Evolutionary conservation across 2,797 vertebrate genomes (phyloP).

Genomic region (Ataeniobius toweri): DNA sequence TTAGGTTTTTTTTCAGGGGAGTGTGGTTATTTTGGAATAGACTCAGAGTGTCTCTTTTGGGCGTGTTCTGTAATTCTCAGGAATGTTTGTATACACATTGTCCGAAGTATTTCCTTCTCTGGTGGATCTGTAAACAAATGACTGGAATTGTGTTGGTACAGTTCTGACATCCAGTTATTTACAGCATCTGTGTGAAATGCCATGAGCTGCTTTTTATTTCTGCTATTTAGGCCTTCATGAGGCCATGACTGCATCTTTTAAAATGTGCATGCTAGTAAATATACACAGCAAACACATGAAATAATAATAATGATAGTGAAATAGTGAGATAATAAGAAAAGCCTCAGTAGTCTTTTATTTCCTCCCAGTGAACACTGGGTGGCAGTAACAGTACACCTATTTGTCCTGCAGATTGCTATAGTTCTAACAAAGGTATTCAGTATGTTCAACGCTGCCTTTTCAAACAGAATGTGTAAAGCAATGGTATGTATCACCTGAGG

Average conservation of each 20-base stretch:
- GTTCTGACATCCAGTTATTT: neutral
- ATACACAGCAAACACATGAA: neutral
- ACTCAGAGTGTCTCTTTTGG: neutral
- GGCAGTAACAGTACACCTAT: constrained; percentile 42
- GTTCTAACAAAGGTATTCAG: neutral
- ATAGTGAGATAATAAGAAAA: too few species aligned
- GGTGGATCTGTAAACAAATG: neutral
- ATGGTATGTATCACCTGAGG: neutral
- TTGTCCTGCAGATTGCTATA: neutral
- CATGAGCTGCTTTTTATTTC: neutral
- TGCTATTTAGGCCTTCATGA: neutral
- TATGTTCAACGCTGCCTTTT: neutral
- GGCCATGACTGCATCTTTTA: neutral
- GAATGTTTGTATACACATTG: neutral
- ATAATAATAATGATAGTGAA: neutral
- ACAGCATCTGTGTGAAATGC: neutral
- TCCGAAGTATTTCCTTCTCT: neutral
- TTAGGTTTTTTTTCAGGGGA: neutral
- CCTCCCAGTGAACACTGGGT: constrained; percentile 49
- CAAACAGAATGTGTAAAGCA: neutral
- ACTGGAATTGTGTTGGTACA: neutral
- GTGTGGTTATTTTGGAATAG: neutral
- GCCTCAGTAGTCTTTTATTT: neutral
- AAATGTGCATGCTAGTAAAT: neutral
- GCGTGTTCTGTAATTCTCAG: neutral